Percentiles rank a stretch among this genome's conserved stretches.
Evolutionary conservation across 2,888 invertebrate genomes (phyloP).

Genomic region (Drosophila nr. medialis): DNA sequence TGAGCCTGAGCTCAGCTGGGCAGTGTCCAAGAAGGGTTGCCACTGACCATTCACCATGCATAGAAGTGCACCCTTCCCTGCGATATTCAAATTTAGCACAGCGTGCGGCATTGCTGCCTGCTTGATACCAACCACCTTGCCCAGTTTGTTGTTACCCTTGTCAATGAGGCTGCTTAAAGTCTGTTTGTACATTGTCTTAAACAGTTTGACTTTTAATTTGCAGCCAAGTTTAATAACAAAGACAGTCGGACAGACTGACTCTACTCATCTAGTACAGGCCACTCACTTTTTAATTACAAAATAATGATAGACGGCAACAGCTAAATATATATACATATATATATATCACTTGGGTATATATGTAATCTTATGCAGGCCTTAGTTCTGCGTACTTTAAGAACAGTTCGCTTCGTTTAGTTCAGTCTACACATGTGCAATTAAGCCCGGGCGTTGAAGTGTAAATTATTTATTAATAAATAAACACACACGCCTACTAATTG

Average conservation of each 20-base stretch:
- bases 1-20: conserved; percentile 34
- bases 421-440: conserved; percentile 61
- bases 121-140: neutral
- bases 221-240: conserved; percentile 59
- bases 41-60: conserved; percentile 36
- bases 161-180: conserved; percentile 62
- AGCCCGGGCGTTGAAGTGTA: conserved; percentile 79
- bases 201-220: conserved; percentile 82
- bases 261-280: neutral
- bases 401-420: conserved; percentile 29
- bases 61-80: conserved; percentile 22
- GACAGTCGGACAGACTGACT: conserved; percentile 13
- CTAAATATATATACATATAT: neutral
- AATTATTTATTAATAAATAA: conserved; percentile 82
- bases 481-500: conserved; percentile 73
- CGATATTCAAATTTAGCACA: conserved; percentile 69
- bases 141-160: conserved; percentile 38
- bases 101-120: conserved; percentile 44
- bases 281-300: conserved; percentile 67
- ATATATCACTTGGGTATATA: neutral
- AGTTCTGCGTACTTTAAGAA: conserved; percentile 38
- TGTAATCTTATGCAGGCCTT: conserved; percentile 17
- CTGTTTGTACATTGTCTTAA: conserved; percentile 77
- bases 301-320: conserved; percentile 18
- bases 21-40: conserved; percentile 68